Percentiles rank a stretch among this genome's conserved stretches.
phyloP scores from a whole-genome alignment of 2,797 vertebrate genomes.

The Halcyon chelicuti region DNA sequence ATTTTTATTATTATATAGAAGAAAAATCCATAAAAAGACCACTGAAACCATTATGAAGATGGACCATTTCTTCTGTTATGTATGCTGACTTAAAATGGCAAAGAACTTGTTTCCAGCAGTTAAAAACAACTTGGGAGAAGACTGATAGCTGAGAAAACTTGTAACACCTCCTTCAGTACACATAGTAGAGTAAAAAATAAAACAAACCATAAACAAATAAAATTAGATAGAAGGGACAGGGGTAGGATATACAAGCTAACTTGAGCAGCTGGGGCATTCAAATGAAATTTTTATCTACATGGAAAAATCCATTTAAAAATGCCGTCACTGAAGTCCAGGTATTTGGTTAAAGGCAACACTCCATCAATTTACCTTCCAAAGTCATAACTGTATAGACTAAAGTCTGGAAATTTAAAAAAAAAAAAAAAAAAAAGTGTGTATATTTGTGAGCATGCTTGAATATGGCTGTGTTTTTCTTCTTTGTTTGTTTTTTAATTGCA shows the following conservation, averaged over 20 bases:
- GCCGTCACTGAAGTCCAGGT: neutral
- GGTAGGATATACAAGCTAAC: neutral
- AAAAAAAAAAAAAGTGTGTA: too few relatives aligned
- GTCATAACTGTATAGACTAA: neutral
- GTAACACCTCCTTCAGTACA: neutral
- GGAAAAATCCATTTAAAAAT: neutral
- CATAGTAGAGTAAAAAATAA: neutral
- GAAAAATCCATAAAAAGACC: neutral
- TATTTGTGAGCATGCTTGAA: neutral
- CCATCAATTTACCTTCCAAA: neutral
- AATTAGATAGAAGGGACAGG: neutral
- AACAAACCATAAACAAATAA: neutral
- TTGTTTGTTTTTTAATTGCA: neutral
- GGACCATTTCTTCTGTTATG: neutral
- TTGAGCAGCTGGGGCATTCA: neutral
- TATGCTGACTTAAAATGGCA: neutral
- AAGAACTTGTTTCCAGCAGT: neutral
- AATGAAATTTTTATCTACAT: neutral
- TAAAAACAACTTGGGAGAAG: neutral
- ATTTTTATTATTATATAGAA: neutral
- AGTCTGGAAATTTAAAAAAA: neutral
- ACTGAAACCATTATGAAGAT: neutral
- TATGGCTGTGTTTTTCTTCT: neutral
- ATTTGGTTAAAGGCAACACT: neutral
- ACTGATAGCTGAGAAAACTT: neutral